Percentiles rank a stretch among this genome's conserved stretches.
These are phyloP conservation scores for Amphipoea oculea DNA, from an alignment of 2,888 invertebrate genomes.

Conservation along the genomic window DNA sequence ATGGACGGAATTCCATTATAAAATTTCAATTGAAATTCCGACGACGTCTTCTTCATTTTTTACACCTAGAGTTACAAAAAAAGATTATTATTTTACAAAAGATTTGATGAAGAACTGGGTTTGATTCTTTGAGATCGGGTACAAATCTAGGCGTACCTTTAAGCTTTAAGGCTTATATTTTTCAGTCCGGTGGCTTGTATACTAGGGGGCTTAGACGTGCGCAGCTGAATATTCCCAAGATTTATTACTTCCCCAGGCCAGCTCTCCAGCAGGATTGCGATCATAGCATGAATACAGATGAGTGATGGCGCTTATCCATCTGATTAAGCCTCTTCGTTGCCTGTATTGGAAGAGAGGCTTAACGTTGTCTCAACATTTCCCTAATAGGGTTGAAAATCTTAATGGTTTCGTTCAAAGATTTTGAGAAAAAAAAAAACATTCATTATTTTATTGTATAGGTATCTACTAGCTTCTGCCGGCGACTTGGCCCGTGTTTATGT, in stretches of 20 bases:
- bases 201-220: slow-evolving; percentile 4
- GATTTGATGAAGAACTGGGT: slow-evolving; percentile 17
- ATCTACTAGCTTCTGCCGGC: background rate
- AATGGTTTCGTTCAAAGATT: background rate
- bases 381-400: background rate
- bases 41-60: slow-evolving; percentile 28
- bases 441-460: background rate
- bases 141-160: slow-evolving; percentile 3
- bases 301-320: slow-evolving; percentile 50
- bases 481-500: too few species aligned
- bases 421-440: background rate
- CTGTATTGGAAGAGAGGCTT: slow-evolving; percentile 42
- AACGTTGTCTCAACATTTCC: slow-evolving; percentile 20
- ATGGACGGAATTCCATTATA: slow-evolving; percentile 47
- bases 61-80: slow-evolving; percentile 33
- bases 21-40: slow-evolving; percentile 60
- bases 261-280: slow-evolving; percentile 20
- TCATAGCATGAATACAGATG: slow-evolving; percentile 49
- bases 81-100: slow-evolving; percentile 25
- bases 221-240: slow-evolving; percentile 44
- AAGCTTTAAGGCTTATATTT: slow-evolving; percentile 17
- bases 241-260: slow-evolving; percentile 49
- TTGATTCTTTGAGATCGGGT: slow-evolving; percentile 18
- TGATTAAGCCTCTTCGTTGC: slow-evolving; percentile 39
- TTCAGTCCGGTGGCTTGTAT: slow-evolving; percentile 27